Evolutionary conservation across 2,888 invertebrate genomes (phyloP).

Genomic region (Lymantria monacha): DNA sequence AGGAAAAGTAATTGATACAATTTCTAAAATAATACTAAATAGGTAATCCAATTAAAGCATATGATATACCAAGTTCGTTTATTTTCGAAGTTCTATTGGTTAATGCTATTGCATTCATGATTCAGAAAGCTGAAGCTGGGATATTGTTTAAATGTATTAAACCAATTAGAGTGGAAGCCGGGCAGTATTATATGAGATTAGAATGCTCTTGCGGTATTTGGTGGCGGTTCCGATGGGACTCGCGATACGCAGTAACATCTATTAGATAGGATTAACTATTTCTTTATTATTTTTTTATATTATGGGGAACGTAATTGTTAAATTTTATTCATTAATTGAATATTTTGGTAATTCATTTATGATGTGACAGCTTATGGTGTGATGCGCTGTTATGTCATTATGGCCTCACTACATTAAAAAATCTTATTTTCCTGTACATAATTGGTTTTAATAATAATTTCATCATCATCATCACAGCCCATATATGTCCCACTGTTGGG

Average conservation of each 20-base stretch:
- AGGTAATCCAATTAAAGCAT: slow-evolving; percentile 30
- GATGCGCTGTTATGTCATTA: too few relatives aligned
- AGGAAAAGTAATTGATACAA: too few relatives aligned
- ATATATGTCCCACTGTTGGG: too few relatives aligned
- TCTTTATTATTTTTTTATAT: neutral
- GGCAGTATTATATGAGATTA: slow-evolving; percentile 13
- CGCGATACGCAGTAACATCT: slow-evolving; percentile 4
- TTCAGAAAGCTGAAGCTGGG: slow-evolving; percentile 17
- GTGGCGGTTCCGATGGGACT: neutral
- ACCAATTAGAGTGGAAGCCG: slow-evolving; percentile 23
- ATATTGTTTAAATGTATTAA: slow-evolving; percentile 27
- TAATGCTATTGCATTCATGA: slow-evolving; percentile 35
- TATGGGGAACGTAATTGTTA: neutral
- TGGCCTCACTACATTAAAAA: too few relatives aligned
- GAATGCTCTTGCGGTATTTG: neutral
- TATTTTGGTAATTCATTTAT: neutral
- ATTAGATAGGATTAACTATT: slow-evolving; percentile 1
- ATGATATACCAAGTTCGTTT: slow-evolving; percentile 21
- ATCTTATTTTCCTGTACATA: too few relatives aligned
- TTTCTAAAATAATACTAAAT: slow-evolving; percentile 12
- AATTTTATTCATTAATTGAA: neutral
- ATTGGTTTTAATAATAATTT: too few relatives aligned
- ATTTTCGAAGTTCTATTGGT: slow-evolving; percentile 25
- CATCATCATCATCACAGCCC: too few relatives aligned
- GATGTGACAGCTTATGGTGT: too few relatives aligned